Percentiles rank a stretch among this genome's conserved stretches.
These are phyloP conservation scores for Todiramphus chloris DNA, from an alignment of 2,113 vertebrate species.

Conservation along the genomic window DNA sequence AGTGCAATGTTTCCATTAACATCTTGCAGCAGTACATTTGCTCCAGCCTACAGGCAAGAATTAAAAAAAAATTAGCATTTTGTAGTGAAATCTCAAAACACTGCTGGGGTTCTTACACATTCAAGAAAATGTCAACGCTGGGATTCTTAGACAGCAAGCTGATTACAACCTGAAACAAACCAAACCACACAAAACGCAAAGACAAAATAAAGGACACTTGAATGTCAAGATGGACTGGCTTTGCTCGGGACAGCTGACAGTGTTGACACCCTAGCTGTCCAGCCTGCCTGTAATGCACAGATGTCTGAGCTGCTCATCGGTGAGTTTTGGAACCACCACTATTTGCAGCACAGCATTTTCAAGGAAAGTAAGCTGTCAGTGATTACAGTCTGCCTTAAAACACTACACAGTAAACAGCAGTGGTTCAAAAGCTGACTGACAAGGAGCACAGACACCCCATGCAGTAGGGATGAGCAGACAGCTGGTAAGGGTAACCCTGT, in stretches of 20 bases:
- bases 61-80: not conserved
- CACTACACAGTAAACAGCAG: not conserved
- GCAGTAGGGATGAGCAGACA: not conserved
- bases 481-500: not conserved
- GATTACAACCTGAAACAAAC: not conserved
- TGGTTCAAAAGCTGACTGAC: not conserved
- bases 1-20: conserved; percentile 89
- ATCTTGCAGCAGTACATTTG: conserved; percentile 91
- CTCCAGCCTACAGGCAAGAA: conserved; percentile 80
- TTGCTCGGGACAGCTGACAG: not conserved
- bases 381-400: not conserved
- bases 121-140: not conserved
- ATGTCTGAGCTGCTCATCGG: not conserved
- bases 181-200: not conserved
- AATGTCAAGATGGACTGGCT: not conserved
- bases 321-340: not conserved
- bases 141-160: not conserved
- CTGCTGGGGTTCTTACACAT: not conserved
- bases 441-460: not conserved
- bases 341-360: not conserved
- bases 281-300: not conserved
- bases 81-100: not conserved
- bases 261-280: not conserved
- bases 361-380: not conserved
- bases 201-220: not conserved